A percentile compares a stretch with the other conserved stretches of the same genome.
These are phyloP conservation scores for Melanostoma scalare DNA, from an alignment of 2,888 invertebrate genomes.

Conservation along the genomic window DNA sequence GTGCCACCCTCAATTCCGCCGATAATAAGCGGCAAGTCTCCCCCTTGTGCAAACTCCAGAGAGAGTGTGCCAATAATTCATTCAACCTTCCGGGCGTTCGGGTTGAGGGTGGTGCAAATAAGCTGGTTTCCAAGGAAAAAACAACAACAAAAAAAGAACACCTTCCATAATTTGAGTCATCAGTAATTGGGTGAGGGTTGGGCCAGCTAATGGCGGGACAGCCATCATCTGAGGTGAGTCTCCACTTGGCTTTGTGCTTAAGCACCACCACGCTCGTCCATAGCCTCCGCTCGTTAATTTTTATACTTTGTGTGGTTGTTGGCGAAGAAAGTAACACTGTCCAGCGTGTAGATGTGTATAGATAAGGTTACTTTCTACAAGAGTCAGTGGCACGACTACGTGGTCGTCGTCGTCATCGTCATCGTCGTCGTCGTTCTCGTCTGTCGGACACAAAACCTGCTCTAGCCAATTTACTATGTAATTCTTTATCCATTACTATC, in stretches of 20 bases:
- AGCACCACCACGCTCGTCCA: slow-evolving; percentile 46
- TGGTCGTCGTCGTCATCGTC: slow-evolving; percentile 17
- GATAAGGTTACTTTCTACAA: slow-evolving; percentile 60
- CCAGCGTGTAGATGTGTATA: slow-evolving; percentile 68
- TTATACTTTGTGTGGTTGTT: slow-evolving; percentile 53
- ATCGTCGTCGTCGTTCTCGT: slow-evolving; percentile 18
- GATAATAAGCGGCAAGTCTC: slow-evolving; percentile 70
- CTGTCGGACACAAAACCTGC: slow-evolving; percentile 75
- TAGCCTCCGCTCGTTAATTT: slow-evolving; percentile 60
- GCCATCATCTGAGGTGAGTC: slow-evolving; percentile 66
- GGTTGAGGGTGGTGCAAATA: slow-evolving; percentile 58
- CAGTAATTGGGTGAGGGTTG: slow-evolving; percentile 72
- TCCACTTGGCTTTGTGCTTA: slow-evolving; percentile 70
- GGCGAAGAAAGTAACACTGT: slow-evolving; percentile 69
- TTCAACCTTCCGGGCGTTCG: slow-evolving; percentile 55
- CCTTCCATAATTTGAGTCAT: slow-evolving; percentile 73
- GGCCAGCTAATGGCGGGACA: slow-evolving; percentile 67
- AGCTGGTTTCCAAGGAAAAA: slow-evolving; percentile 51
- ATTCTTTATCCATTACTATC: slow-evolving; percentile 80
- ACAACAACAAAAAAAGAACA: slow-evolving; percentile 53
- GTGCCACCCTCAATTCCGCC: slow-evolving; percentile 70
- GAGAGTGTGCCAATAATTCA: slow-evolving; percentile 73
- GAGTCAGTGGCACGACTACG: slow-evolving; percentile 59
- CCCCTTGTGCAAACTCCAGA: slow-evolving; percentile 67
- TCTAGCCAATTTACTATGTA: slow-evolving; percentile 81